phyloP scores from a whole-genome alignment of 1,140 invertebrate genomes.

The Brevipalpus yothersi region DNA sequence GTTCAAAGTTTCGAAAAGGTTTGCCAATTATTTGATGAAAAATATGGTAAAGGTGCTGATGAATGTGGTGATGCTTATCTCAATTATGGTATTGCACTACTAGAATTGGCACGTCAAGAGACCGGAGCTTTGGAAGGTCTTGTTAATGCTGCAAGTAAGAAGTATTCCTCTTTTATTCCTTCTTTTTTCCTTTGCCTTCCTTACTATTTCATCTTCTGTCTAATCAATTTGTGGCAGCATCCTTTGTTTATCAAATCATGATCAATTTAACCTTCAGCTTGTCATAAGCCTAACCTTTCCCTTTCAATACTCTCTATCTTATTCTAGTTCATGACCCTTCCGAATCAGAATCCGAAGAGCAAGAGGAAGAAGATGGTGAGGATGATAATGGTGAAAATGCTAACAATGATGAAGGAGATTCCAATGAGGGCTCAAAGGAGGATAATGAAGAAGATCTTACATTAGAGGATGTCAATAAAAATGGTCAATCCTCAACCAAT shows the following conservation, averaged over 20 bases:
- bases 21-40: constrained; percentile 36
- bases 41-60: constrained; percentile 44
- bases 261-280: background rate
- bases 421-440: constrained; percentile 12
- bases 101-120: constrained; percentile 53
- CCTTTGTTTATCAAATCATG: background rate
- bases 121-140: constrained; percentile 36
- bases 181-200: too few species aligned
- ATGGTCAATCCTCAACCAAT: background rate
- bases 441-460: constrained; percentile 10
- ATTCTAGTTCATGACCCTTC: constrained; percentile 10
- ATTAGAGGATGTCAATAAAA: background rate
- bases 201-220: too few species aligned
- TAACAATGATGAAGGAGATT: constrained; percentile 1
- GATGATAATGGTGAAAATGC: constrained; percentile 1
- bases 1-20: constrained; percentile 45
- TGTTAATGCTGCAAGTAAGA: constrained; percentile 8
- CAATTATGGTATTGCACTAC: constrained; percentile 45
- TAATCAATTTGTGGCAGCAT: too few species aligned
- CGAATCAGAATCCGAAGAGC: constrained; percentile 15
- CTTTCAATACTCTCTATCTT: constrained; percentile 2
- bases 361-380: constrained; percentile 2
- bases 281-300: too few species aligned
- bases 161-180: background rate
- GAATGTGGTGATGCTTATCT: constrained; percentile 62